Base-by-base conservation (phyloP, 2,797 vertebrate species). In the Mycteria americana region DNA sequence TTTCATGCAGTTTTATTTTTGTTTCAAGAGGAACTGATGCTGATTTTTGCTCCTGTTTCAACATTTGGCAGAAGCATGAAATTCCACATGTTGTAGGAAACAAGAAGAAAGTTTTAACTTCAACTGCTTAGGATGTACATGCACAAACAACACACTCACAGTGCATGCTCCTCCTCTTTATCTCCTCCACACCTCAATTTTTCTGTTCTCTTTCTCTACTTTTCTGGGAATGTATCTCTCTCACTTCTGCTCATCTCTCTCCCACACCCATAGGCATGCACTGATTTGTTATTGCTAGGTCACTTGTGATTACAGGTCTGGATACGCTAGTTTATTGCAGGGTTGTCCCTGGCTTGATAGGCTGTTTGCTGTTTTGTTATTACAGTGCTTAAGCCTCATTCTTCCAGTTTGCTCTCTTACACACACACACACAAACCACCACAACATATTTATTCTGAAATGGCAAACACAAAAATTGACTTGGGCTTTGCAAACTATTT, bases 221-320 rank as follows among this genome's bases (percentile, higher is more conserved):
- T 51, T 95, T 90, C 89, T 86, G 91, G 63, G 77, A 86, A 91
- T 53, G 63, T 43, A 9, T 64, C 67, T 83, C 81, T 94, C 33
- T 83, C 59, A 56, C 63, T 95, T 74, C 43, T 81, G 78, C 46
- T 67, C 41, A 7, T 86, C 63, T 53, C 63, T 57, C 89, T 92
- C 96, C 91, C 92, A 94, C 93, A 84, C 65, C 72, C 91, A 85
- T 35, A 93, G 81, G 90, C 93, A 96, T 75, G 88, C 92, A 95
- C 64, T 83, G 91, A 91, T 94, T 96, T 96, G 93, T 97, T 96
- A 95, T 84, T 97, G 86, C 88, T 81, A 84, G 84, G 91, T 94
- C 92, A 80, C 67, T 96, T 67, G 93, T 77, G 91, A 97, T 93
- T 96, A 92, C 69, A 95, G 88, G 93, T 94, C 85, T 95, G 91